A percentile compares a stretch with the other conserved stretches of the same genome.
These are phyloP conservation scores for Lipotes vexillifer DNA, from an alignment of 2,113 vertebrate species.

Conservation along the genomic window DNA sequence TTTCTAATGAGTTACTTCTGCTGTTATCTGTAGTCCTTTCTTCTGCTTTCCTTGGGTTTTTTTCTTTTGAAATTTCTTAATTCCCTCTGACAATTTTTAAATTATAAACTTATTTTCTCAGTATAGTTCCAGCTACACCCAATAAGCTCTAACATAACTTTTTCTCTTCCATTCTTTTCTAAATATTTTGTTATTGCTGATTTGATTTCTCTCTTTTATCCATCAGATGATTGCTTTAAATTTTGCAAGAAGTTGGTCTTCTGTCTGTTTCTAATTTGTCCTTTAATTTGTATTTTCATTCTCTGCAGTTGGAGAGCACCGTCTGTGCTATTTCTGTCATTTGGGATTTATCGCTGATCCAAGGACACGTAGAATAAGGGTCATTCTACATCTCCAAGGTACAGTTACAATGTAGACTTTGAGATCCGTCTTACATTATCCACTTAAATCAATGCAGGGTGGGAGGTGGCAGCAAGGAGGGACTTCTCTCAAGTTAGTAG, in stretches of 20 bases:
- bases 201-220: background rate
- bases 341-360: rapidly evolving
- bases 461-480: no score
- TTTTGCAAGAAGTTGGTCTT: background rate
- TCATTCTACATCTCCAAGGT: background rate
- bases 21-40: background rate
- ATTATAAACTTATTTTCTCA: background rate
- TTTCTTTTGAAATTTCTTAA: background rate
- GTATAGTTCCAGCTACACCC: background rate
- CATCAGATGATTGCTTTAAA: background rate
- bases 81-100: background rate
- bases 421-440: background rate
- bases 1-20: background rate
- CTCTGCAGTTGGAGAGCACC: background rate
- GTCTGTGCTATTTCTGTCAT: no score
- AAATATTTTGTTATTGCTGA: background rate
- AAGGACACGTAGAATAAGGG: rapidly evolving
- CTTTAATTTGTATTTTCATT: background rate
- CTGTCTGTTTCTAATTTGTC: background rate
- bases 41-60: background rate
- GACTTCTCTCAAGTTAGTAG: background rate
- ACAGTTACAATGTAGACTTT: rapidly evolving
- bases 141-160: background rate
- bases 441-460: background rate
- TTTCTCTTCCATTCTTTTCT: background rate